Evolutionary conservation across 2,888 invertebrate species (phyloP).

Genomic region (Tetanocera ferruginea): DNA sequence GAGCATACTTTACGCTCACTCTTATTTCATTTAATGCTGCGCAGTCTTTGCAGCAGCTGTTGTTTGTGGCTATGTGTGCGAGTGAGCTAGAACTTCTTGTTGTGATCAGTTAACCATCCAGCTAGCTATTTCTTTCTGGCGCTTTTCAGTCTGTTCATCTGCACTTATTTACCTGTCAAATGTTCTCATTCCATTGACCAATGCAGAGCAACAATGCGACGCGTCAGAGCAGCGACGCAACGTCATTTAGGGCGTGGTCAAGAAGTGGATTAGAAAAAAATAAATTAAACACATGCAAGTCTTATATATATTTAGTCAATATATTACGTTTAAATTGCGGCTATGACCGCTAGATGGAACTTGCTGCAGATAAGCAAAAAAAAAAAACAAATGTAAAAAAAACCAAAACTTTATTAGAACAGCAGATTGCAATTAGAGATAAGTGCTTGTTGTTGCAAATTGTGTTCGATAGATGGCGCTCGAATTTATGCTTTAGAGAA

Average conservation of each 20-base stretch:
- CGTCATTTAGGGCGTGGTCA: slow-evolving; percentile 29
- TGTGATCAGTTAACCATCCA: neutral
- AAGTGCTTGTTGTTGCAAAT: too few relatives aligned
- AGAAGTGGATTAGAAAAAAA: slow-evolving; percentile 26
- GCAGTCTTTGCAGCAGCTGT: neutral
- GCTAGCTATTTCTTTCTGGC: neutral
- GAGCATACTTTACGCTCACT: slow-evolving; percentile 20
- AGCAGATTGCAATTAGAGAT: too few relatives aligned
- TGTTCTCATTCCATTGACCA: slow-evolving; percentile 67
- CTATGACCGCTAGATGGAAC: neutral
- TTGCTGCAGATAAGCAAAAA: neutral
- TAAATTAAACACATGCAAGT: slow-evolving; percentile 28
- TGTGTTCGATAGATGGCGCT: too few relatives aligned
- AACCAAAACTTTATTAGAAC: too few relatives aligned
- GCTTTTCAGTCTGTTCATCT: neutral
- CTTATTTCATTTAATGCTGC: neutral
- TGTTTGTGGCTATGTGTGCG: neutral
- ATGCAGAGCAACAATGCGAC: slow-evolving; percentile 59
- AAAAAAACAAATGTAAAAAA: too few relatives aligned
- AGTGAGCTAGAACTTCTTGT: neutral
- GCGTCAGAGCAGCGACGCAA: slow-evolving; percentile 41
- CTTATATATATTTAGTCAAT: slow-evolving; percentile 36
- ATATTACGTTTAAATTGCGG: neutral
- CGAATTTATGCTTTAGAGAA: too few relatives aligned
- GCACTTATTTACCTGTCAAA: slow-evolving; percentile 41